These are phyloP conservation scores for Brachypterus glaber DNA, from an alignment of 2,888 invertebrate species.

Conservation along the genomic window DNA sequence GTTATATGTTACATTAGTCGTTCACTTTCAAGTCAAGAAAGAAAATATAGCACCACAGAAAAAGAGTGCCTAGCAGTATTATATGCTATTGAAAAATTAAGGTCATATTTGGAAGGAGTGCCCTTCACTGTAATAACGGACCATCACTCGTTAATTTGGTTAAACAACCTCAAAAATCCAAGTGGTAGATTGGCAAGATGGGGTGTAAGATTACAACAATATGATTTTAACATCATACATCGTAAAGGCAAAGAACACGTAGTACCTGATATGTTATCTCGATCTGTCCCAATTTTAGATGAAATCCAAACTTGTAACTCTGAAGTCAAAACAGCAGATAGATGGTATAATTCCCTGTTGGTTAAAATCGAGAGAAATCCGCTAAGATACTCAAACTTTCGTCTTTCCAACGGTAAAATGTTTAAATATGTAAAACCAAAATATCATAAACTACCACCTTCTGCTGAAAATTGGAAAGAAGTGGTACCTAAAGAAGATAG, in stretches of 20 bases:
- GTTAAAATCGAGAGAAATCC: too few relatives aligned
- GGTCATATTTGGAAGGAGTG: constrained; percentile 14
- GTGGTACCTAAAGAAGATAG: too few relatives aligned
- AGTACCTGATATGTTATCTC: constrained; percentile 4
- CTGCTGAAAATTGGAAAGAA: too few relatives aligned
- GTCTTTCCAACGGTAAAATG: too few relatives aligned
- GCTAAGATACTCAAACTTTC: too few relatives aligned
- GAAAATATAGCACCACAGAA: constrained; percentile 14
- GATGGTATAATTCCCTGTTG: too few relatives aligned
- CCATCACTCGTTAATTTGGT: constrained; percentile 13
- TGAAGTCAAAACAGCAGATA: too few relatives aligned
- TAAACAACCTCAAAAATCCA: constrained; percentile 11
- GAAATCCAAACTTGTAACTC: background rate
- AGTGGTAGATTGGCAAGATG: constrained; percentile 12
- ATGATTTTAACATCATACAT: constrained; percentile 13
- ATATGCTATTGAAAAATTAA: constrained; percentile 11
- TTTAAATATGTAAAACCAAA: too few relatives aligned
- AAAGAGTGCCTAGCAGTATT: constrained; percentile 14
- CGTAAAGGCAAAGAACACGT: constrained; percentile 9
- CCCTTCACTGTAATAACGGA: constrained; percentile 14
- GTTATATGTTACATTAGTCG: constrained; percentile 2
- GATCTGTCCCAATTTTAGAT: too few relatives aligned
- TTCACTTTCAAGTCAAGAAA: constrained; percentile 7
- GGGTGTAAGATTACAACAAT: too few relatives aligned
- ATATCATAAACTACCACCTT: too few relatives aligned